phyloP scores from a whole-genome alignment of 2,113 vertebrate genomes.

The cat (Felis catus) region DNA sequence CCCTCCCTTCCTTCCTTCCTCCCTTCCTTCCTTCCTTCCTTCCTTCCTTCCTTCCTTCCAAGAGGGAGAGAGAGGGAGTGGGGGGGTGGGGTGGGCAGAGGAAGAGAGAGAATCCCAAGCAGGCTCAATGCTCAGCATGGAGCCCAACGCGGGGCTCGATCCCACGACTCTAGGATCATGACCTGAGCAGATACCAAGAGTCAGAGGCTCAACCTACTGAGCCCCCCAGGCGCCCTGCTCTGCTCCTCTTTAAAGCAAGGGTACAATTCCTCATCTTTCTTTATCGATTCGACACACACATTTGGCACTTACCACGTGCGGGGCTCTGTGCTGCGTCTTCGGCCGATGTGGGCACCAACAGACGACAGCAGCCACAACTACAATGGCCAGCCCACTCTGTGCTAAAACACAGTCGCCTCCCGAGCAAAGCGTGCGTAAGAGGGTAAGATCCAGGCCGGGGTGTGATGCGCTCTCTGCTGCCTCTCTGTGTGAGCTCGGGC shows the following conservation, averaged over 20 bases:
- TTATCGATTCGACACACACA: neutral
- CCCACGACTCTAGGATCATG: too few relatives aligned
- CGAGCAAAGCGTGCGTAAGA: rapidly evolving
- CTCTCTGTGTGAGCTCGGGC: neutral
- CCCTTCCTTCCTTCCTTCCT: rapidly evolving
- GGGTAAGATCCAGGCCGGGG: too few relatives aligned
- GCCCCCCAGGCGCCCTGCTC: rapidly evolving
- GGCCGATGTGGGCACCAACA: neutral
- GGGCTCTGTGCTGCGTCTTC: neutral
- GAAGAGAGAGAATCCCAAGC: too few relatives aligned
- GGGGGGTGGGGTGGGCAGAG: too few relatives aligned
- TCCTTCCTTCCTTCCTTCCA: too few relatives aligned
- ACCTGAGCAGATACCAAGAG: too few relatives aligned
- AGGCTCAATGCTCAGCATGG: too few relatives aligned
- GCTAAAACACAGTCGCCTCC: neutral
- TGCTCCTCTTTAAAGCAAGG: neutral
- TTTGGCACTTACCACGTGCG: rapidly evolving
- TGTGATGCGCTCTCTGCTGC: too few relatives aligned
- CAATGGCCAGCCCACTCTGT: rapidly evolving
- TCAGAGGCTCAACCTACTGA: too few relatives aligned
- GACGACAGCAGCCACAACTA: too few relatives aligned
- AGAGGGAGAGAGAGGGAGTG: too few relatives aligned
- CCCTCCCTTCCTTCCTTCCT: rapidly evolving
- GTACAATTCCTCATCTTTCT: neutral
- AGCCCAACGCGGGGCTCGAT: rapidly evolving